Percentiles rank a stretch among this genome's conserved stretches.
These are phyloP conservation scores for Iguana delicatissima DNA, from an alignment of 2,797 vertebrate genomes.

Conservation along the genomic window DNA sequence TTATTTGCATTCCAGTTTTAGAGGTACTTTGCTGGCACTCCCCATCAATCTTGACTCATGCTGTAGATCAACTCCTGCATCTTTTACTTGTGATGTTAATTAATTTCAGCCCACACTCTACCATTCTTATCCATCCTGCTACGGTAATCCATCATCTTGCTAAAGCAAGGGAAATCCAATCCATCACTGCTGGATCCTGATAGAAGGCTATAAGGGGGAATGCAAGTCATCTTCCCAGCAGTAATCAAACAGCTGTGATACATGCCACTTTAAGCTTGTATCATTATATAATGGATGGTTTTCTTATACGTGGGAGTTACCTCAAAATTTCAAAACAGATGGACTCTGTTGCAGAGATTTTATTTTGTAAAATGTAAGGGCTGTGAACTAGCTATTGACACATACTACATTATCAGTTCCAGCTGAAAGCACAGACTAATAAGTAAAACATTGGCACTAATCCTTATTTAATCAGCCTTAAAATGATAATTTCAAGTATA, in stretches of 20 bases:
- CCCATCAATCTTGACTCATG: conserved; percentile 55
- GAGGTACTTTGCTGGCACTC: conserved; percentile 48
- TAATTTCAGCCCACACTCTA: conserved; percentile 78
- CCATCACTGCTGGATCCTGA: conserved; percentile 81
- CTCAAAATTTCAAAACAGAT: conserved; percentile 79
- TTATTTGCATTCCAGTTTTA: conserved; percentile 48
- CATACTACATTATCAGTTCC: conserved; percentile 86
- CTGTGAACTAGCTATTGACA: conserved; percentile 85
- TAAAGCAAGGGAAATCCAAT: conserved; percentile 78
- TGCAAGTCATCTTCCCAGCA: conserved; percentile 77
- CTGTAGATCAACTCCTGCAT: conserved; percentile 66
- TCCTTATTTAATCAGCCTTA: conserved; percentile 88
- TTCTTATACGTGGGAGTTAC: conserved; percentile 75
- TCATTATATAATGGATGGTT: conserved; percentile 81
- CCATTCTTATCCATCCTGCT: conserved; percentile 69
- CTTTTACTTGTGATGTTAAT: conserved; percentile 74
- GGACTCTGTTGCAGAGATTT: conserved; percentile 77
- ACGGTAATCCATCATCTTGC: conserved; percentile 81
- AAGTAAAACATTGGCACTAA: conserved; percentile 87
- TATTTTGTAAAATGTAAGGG: conserved; percentile 77
- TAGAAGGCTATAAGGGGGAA: conserved; percentile 74
- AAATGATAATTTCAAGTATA: conserved; percentile 87
- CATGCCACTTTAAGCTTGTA: conserved; percentile 81
- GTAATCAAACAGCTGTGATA: conserved; percentile 85
- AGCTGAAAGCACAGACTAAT: conserved; percentile 85